These are phyloP conservation scores for Drosophila pallidifrons DNA, from an alignment of 1,140 invertebrate genomes.

Conservation along the genomic window DNA sequence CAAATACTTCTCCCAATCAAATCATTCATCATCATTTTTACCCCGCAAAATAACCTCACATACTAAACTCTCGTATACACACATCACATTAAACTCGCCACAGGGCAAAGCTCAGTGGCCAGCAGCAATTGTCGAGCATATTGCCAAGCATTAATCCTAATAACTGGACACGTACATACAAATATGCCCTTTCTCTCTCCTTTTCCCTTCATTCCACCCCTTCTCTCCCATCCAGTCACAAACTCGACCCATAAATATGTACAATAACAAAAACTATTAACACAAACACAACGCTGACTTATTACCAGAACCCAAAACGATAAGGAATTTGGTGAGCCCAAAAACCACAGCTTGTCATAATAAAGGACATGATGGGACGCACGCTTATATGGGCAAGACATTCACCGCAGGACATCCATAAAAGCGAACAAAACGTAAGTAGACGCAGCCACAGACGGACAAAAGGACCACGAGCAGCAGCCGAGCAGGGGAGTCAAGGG, in stretches of 20 bases:
- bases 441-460: constrained; percentile 35
- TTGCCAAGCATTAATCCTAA: constrained; percentile 63
- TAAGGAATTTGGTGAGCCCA: constrained; percentile 39
- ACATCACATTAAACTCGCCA: constrained; percentile 3
- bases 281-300: constrained; percentile 65
- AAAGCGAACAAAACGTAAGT: constrained; percentile 37
- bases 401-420: constrained; percentile 63
- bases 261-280: constrained; percentile 76
- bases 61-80: neutral
- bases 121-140: constrained; percentile 71
- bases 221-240: neutral
- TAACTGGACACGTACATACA: constrained; percentile 47
- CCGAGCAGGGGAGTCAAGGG: neutral
- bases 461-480: neutral
- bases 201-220: neutral
- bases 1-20: constrained; percentile 24
- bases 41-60: neutral
- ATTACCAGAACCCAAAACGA: constrained; percentile 43
- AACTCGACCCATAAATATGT: constrained; percentile 65
- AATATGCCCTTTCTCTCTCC: neutral
- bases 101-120: constrained; percentile 9
- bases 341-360: constrained; percentile 79
- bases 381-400: constrained; percentile 62
- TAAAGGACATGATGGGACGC: constrained; percentile 61
- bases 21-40: constrained; percentile 3